Base-by-base conservation (phyloP, 2,113 vertebrate genomes). In the Gambusia affinis region DNA sequence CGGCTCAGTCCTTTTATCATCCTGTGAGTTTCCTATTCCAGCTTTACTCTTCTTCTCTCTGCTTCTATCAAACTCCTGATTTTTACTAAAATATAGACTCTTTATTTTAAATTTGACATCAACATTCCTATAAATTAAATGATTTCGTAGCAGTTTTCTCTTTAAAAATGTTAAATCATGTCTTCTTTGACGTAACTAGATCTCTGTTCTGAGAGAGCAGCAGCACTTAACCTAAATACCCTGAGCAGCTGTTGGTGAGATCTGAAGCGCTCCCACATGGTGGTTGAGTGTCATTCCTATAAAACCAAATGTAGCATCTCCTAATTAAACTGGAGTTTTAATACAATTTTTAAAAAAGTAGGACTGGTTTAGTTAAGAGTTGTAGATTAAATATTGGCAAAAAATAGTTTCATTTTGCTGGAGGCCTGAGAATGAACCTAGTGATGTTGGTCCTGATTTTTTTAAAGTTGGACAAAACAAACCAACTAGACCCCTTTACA, bases 171-270 rank as follows among this genome's bases (percentile, higher is more conserved):
- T 10, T 57, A 57, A 24, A 57, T 57, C 2, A n/a, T 57, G 24
- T 47, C 5, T 8, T 57, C 2, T n/a, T 24, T 57, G 7, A n/a
- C 1, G 22, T 7, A 62, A 35, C 10, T 63, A 15, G 33, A 64
- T 47, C n/a, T 60, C n/a, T 60, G 63, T 7, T 22, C 28, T n/a
- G 4, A 33, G 61, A 37, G 61, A 37, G 60, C 60, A 2, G 54
- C n/a, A 80, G 66, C 73, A 70, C 54, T 76, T 83, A 76, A 83
- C 73, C 81, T 75, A 76, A 78, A 79, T 89, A 62, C 79, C 24
- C 54, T 10, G 8, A n/a, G 86, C 86, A 92, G 92, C 90, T 92
- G 85, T 88, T 90, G n/a, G 1, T 81, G 37, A 35, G 37, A 12
- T 17, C 64, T 63, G 22, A 29, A 70, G 66, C 61, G 14, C 37